phyloP scores from a whole-genome alignment of 2,797 vertebrate genomes.

The Natrix natrix region DNA sequence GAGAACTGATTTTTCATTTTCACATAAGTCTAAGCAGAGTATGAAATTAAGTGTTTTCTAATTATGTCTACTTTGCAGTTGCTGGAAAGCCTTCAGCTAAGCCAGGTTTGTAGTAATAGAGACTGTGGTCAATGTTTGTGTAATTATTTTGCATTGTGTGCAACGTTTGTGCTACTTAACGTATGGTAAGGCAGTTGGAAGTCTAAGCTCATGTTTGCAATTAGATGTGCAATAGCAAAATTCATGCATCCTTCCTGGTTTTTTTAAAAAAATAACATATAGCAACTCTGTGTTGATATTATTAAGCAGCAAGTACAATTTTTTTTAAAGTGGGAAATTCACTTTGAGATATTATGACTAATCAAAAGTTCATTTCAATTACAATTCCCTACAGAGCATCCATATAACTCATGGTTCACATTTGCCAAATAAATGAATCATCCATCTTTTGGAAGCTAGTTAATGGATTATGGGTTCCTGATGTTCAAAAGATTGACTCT shows the following conservation, averaged over 20 bases:
- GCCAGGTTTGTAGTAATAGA: background rate
- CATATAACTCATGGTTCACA: slow-evolving; percentile 4
- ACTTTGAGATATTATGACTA: slow-evolving; percentile 34
- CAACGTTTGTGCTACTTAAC: background rate
- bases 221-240: slow-evolving; percentile 4
- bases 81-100: background rate
- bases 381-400: slow-evolving; percentile 29
- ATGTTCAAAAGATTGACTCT: slow-evolving; percentile 52
- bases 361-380: slow-evolving; percentile 42
- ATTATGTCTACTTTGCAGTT: background rate
- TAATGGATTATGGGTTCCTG: slow-evolving; percentile 57
- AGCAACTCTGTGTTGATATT: background rate
- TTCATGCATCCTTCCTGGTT: background rate
- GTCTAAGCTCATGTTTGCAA: background rate
- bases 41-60: background rate
- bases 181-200: background rate
- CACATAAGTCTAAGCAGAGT: background rate
- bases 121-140: background rate
- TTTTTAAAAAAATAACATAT: background rate
- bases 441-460: slow-evolving; percentile 45
- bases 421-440: slow-evolving; percentile 37
- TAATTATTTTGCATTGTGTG: background rate
- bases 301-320: background rate
- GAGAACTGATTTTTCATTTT: background rate
- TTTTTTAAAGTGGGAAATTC: slow-evolving; percentile 26